phyloP scores from a whole-genome alignment of 2,888 invertebrate species.

The Aphidoletes aphidimyza region DNA sequence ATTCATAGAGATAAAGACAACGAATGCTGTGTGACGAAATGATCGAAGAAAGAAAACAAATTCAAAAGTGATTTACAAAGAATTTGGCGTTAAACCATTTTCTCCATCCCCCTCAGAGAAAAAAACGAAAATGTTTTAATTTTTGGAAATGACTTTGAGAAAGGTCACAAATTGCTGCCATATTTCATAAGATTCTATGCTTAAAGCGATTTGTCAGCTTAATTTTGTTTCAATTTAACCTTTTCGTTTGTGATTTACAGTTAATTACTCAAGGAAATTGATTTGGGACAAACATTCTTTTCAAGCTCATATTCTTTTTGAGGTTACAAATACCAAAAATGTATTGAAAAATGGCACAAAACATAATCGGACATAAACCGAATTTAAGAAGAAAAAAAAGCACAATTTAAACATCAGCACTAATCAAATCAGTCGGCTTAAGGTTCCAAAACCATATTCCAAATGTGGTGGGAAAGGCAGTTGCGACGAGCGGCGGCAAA shows the following conservation, averaged over 20 bases:
- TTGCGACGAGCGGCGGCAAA: not conserved
- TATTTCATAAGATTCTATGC: conserved; percentile 20
- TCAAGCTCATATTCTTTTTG: not conserved
- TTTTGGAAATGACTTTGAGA: conserved; percentile 10
- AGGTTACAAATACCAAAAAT: not conserved
- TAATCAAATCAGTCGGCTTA: conserved; percentile 29
- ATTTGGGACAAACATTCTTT: conserved; percentile 3
- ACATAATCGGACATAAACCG: conserved; percentile 43
- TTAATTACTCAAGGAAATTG: conserved; percentile 39
- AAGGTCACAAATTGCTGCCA: conserved; percentile 44
- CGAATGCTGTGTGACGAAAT: not conserved
- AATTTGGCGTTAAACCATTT: not conserved
- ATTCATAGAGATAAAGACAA: no score
- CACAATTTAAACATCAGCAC: conserved; percentile 43
- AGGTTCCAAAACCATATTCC: no score
- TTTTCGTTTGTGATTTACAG: conserved; percentile 49
- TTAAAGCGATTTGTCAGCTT: conserved; percentile 46
- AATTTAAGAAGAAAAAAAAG: not conserved
- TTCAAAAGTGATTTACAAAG: conserved; percentile 22
- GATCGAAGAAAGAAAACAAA: not conserved
- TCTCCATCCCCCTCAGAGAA: not conserved
- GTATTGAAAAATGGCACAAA: conserved; percentile 39
- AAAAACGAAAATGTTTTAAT: not conserved
- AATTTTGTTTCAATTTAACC: conserved; percentile 46
- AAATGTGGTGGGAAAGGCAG: not conserved